Base-by-base conservation (phyloP, 2,888 invertebrate species). In the Apocheima hispidaria region DNA sequence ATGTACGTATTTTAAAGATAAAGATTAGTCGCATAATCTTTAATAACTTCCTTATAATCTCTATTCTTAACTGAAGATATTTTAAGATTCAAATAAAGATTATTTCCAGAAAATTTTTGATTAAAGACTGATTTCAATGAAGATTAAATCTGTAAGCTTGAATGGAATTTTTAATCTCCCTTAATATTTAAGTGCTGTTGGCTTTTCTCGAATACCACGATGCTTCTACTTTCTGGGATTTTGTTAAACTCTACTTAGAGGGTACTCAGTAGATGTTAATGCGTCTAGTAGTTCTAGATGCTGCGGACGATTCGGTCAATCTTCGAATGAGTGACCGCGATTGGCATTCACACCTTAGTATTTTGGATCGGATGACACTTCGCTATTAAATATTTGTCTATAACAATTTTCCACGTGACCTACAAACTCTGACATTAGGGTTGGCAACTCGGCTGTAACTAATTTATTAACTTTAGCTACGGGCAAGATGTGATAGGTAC, bases 31-130 rank as follows among this genome's bases (percentile, higher is more conserved):
- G 4, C 6, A 6, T 1, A 35, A 46, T 28, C 18, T 12, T 33
- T n/a, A 21, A 35, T 48, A 14, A 21, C n/a, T 7, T 14, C 35
- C 14, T 35, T 23, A 49, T 21, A 35, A 49, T 35, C 33, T 49
- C 20, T 55, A 36, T 48, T 63, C 72, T 62, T 64, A 66, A 28
- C 49, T 52, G 43, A 63, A 51, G 38, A 38, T 38, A 38, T 51
- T 40, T 35, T 26, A 20, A 51, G 28, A 40, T 5, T 30, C n/a
- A 40, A 40, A 40, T 40, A 51, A 36, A 28, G 40, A 51, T 40
- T 40, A 51, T 51, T 51, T 51, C 51, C 51, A 18, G 38, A 16
- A 51, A 51, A 51, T 41, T 40, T 51, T 40, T 30, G 16, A 51
- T 40, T 51, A 30, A 26, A 28, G 40, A 51, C 51, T n/a, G 40